phyloP scores from a whole-genome alignment of 2,113 vertebrate genomes.

The Bubo scandiacus region DNA sequence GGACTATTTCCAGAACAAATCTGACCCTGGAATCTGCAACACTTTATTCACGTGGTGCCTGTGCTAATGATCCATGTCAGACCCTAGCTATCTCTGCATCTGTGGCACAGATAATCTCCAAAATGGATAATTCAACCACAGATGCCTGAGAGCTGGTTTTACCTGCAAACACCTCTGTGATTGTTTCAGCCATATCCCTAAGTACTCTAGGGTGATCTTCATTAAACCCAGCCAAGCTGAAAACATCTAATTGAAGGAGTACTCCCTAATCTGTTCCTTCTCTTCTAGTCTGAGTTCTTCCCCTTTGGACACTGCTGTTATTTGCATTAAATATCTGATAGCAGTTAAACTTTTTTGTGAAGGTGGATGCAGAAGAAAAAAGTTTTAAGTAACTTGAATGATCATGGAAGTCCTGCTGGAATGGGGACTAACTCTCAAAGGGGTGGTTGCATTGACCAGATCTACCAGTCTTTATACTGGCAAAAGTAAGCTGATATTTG shows the following conservation, averaged over 20 bases:
- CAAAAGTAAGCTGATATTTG: background rate
- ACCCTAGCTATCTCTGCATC: background rate
- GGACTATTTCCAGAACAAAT: background rate
- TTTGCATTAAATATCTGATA: background rate
- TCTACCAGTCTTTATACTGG: background rate
- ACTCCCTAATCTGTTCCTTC: background rate
- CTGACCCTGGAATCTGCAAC: background rate
- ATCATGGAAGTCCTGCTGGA: background rate
- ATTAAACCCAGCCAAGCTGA: background rate
- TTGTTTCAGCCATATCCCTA: background rate
- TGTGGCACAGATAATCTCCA: slow-evolving; percentile 11
- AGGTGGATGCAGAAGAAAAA: background rate
- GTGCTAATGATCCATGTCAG: background rate
- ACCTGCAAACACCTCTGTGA: background rate
- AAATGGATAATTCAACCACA: background rate
- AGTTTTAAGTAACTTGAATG: background rate
- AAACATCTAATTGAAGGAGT: slow-evolving; percentile 1
- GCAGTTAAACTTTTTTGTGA: slow-evolving; percentile 1
- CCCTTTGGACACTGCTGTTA: background rate
- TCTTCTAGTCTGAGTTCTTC: background rate
- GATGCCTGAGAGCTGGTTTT: background rate
- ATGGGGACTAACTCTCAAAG: background rate
- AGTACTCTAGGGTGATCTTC: background rate
- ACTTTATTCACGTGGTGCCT: background rate
- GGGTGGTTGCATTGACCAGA: background rate